These are phyloP conservation scores for Psophia crepitans DNA, from an alignment of 2,113 vertebrate genomes.

Conservation along the genomic window DNA sequence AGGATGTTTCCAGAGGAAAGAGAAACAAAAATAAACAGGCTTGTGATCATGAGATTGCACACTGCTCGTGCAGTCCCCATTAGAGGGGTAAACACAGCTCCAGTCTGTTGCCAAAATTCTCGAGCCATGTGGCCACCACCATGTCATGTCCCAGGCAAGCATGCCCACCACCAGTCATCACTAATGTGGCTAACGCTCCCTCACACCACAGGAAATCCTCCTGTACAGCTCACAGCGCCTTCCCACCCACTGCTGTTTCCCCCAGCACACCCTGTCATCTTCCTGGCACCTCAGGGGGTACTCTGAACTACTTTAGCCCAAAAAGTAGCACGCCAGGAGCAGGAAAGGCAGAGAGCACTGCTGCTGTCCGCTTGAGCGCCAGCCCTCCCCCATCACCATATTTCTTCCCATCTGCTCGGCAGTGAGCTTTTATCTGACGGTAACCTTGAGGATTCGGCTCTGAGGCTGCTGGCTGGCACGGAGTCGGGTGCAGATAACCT, in stretches of 20 bases:
- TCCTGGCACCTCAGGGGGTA: rapidly evolving
- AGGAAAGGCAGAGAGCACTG: background rate
- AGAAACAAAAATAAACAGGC: background rate
- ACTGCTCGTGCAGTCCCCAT: background rate
- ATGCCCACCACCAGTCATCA: background rate
- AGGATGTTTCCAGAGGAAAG: background rate
- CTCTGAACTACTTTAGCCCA: background rate
- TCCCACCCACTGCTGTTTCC: background rate
- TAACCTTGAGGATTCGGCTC: conserved; percentile 36
- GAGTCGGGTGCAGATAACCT: background rate
- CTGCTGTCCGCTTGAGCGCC: background rate
- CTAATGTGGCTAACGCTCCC: background rate
- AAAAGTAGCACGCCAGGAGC: background rate
- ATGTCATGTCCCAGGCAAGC: background rate
- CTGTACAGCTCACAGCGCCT: background rate
- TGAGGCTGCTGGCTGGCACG: background rate
- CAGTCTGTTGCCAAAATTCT: background rate
- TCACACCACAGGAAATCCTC: background rate
- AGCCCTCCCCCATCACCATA: conserved; percentile 28
- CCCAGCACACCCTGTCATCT: background rate
- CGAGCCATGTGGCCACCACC: background rate
- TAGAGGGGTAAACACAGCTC: background rate
- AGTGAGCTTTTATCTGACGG: background rate
- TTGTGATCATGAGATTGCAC: background rate
- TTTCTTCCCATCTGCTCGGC: conserved; percentile 54